Evolutionary conservation across 2,888 invertebrate genomes (phyloP), one percentile per base, ranked within the genome.

Genomic region (Cantharis nigra): DNA sequence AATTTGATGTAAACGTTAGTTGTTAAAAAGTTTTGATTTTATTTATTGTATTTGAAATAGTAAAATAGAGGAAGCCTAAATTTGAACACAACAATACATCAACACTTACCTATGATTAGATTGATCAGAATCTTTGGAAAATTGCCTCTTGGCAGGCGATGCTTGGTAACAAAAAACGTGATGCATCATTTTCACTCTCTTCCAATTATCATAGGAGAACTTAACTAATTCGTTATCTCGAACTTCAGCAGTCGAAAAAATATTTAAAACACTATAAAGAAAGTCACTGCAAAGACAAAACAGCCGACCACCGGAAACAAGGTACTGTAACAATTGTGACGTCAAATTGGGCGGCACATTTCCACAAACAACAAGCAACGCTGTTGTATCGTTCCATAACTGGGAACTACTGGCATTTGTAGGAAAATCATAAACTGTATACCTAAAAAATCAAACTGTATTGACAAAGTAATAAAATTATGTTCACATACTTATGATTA

Each of bases 81-180:
- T 26, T 23, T 26, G 26, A 26, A 26, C 9, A 26, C 26, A 26
- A 26, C 9, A 26, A 26, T 26, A 9, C 26, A 26, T 26, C 9
- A 14, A 9, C 23, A 49, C 26, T 28, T 7, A 79, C 77, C 80
- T 83, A 69, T 81, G 84, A 79, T 87, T 83, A 4, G 84, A 84
- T 76, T 91, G 92, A 80, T 94, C 95, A 74, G 92, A 93, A 84
- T 95, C 94, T 73, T 94, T 93, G 0, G 94, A 94, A 84, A 95
- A 95, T 85, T 94, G 94, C 83, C 95, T 94, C 87, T 94, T 94
- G 2, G 95, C 93, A 0, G 96, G 96, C 1, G 95, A 95, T 0
- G 95, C 95, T 87, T 96, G 96, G 86, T 96, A 96, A 85, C 96
- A 96, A 87, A 96, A 96, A 80, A 96, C 94, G 84, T 96, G 95